Conservation (phyloP, 2,888 invertebrate genomes). For the Andrena praecox region DNA sequence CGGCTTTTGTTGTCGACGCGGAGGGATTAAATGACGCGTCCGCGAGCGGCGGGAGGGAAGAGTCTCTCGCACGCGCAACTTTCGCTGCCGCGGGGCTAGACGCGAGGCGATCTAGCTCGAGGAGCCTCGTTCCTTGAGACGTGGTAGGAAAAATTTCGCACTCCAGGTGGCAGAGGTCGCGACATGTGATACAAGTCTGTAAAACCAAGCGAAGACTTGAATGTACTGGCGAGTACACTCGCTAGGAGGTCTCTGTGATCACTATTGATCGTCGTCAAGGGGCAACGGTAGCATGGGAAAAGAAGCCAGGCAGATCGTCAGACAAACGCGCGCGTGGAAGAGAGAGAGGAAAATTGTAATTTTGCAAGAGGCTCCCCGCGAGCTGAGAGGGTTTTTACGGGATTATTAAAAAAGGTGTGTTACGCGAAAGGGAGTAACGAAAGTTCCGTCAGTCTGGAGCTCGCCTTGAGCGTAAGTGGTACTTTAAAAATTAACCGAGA, state of each 20-base stretch:
- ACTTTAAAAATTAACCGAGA: conserved; percentile 77
- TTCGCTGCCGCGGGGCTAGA: no score
- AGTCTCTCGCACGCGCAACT: not conserved
- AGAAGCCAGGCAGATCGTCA: conserved; percentile 61
- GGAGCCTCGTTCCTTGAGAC: no score
- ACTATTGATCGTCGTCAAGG: conserved; percentile 7
- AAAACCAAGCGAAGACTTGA: no score
- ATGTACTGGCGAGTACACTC: no score
- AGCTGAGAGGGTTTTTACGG: conserved; percentile 65
- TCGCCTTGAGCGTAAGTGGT: conserved; percentile 68
- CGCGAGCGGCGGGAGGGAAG: not conserved
- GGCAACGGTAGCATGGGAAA: not conserved
- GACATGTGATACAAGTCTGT: no score
- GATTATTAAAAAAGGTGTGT: conserved; percentile 66
- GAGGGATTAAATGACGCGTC: conserved; percentile 15
- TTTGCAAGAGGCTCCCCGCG: conserved; percentile 63
- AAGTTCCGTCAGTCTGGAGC: conserved; percentile 56
- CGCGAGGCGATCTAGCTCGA: no score
- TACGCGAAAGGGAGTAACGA: conserved; percentile 47
- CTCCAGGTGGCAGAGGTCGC: no score
- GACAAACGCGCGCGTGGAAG: conserved; percentile 39
- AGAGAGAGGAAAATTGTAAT: conserved; percentile 63
- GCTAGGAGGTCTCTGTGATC: not conserved
- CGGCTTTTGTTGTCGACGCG: conserved; percentile 13
- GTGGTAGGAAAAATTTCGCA: no score